These are phyloP conservation scores for Gadus macrocephalus DNA, from an alignment of 2,113 vertebrate genomes.

Conservation along the genomic window DNA sequence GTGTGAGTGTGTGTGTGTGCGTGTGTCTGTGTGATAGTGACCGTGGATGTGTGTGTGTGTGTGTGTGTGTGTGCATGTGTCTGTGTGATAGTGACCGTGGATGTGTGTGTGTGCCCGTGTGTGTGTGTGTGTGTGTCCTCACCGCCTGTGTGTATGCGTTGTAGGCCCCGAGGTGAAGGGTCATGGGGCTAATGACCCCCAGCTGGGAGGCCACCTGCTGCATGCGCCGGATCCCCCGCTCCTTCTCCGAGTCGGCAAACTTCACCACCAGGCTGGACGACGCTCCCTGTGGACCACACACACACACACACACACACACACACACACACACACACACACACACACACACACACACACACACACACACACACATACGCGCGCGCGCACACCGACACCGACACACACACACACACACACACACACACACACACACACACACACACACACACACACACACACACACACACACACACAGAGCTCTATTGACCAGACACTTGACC, in stretches of 20 bases:
- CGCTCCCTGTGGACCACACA: slow-evolving; percentile 74
- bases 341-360: slow-evolving; percentile 5
- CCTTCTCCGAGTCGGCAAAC: slow-evolving; percentile 95
- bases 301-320: slow-evolving; percentile 26
- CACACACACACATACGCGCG: slow-evolving; percentile 6
- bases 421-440: slow-evolving; percentile 1
- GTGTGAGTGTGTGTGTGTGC: neutral
- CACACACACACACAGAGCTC: neutral
- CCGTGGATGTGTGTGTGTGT: neutral
- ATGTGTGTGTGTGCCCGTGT: slow-evolving; percentile 2
- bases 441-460: neutral
- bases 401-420: too few species aligned
- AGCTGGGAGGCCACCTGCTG: slow-evolving; percentile 93
- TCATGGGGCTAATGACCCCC: slow-evolving; percentile 93
- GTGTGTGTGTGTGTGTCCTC: slow-evolving; percentile 48
- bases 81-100: neutral
- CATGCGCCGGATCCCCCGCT: slow-evolving; percentile 88
- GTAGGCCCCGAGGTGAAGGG: slow-evolving; percentile 91
- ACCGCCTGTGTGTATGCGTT: slow-evolving; percentile 93
- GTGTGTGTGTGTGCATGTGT: slow-evolving; percentile 3
- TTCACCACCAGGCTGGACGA: slow-evolving; percentile 96
- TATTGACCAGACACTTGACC: too few species aligned
- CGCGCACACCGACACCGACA: neutral
- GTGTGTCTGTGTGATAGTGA: neutral
- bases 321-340: slow-evolving; percentile 10